Evolutionary conservation across 2,113 vertebrate genomes (phyloP).

Genomic region (Macaca nemestrina): DNA sequence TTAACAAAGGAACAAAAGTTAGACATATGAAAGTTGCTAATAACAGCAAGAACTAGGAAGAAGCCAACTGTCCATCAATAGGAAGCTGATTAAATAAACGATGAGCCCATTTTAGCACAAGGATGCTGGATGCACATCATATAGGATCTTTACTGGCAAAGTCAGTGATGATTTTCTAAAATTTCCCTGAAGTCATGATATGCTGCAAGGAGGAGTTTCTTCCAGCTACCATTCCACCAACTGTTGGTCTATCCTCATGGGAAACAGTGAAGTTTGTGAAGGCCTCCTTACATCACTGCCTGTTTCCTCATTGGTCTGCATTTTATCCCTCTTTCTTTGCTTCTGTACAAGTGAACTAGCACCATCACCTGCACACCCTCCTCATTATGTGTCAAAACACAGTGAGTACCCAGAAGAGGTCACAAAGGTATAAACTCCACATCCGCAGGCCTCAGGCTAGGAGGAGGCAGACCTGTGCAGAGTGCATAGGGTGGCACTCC

Average conservation of each 20-base stretch:
- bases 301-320: background rate
- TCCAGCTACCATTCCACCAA: background rate
- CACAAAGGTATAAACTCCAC: background rate
- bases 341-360: background rate
- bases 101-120: background rate
- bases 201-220: background rate
- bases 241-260: background rate
- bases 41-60: background rate
- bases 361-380: background rate
- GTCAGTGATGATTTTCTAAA: background rate
- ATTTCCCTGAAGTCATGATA: background rate
- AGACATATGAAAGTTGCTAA: conserved; percentile 2
- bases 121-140: background rate
- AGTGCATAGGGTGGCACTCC: background rate
- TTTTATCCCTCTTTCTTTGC: background rate
- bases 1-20: background rate
- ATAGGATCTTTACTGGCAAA: background rate
- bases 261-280: background rate
- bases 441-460: background rate
- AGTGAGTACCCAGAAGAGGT: background rate
- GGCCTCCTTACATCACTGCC: background rate
- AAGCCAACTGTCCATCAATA: background rate
- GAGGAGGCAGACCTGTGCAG: background rate
- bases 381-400: background rate
- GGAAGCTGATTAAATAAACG: background rate